Percentiles rank a stretch among this genome's conserved stretches.
These are phyloP conservation scores for Watsonalla binaria DNA, from an alignment of 2,888 invertebrate species.

Conservation along the genomic window DNA sequence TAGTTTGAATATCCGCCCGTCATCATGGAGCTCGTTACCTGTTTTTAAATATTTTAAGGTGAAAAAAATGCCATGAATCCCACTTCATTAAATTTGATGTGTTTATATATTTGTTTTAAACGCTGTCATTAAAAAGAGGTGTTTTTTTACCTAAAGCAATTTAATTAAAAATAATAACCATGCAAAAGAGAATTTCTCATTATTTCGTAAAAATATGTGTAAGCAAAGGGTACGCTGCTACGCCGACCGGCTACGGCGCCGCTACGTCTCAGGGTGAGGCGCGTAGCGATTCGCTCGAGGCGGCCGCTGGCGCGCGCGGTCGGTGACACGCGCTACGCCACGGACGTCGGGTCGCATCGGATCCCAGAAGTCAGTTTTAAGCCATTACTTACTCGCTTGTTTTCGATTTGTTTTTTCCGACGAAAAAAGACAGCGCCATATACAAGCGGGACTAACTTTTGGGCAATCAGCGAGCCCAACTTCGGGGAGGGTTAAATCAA, in stretches of 20 bases:
- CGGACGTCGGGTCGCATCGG: conserved; percentile 25
- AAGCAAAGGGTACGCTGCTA: background rate
- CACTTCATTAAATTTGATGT: too few relatives aligned
- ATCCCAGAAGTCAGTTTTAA: conserved; percentile 65
- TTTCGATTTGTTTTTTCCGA: conserved; percentile 70
- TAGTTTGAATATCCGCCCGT: conserved; percentile 17
- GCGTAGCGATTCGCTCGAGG: conserved; percentile 23
- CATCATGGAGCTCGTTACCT: too few relatives aligned
- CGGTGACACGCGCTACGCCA: conserved; percentile 22
- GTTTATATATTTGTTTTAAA: too few relatives aligned
- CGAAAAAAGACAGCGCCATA: conserved; percentile 63
- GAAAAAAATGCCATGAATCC: too few relatives aligned
- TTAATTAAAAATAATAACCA: too few relatives aligned
- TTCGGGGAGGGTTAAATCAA: conserved; percentile 76
- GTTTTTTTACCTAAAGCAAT: too few relatives aligned
- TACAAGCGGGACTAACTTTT: conserved; percentile 69
- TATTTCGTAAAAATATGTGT: background rate
- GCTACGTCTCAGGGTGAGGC: conserved; percentile 12
- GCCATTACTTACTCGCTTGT: conserved; percentile 72
- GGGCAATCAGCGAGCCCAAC: conserved; percentile 73
- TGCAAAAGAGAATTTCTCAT: conserved; percentile 1
- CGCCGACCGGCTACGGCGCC: conserved; percentile 11
- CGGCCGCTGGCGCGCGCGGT: conserved; percentile 15
- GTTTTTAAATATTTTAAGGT: too few relatives aligned
- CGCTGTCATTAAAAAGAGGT: too few relatives aligned